Conservation (phyloP, 1,140 invertebrate species). For the Spodoptera frugiperda region DNA sequence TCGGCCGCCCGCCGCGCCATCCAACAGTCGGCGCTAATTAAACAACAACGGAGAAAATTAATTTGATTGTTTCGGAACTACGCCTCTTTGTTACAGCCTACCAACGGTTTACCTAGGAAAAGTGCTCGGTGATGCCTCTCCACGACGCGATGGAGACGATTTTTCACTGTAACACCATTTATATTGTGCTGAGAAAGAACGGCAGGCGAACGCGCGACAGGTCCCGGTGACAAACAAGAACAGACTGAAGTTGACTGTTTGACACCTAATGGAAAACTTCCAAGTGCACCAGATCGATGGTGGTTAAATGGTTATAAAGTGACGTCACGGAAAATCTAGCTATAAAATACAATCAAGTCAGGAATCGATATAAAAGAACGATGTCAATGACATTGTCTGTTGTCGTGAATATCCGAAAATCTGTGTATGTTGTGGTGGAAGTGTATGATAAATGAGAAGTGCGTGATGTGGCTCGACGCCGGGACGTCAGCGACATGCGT, state of each 20-base stretch:
- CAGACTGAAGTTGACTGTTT: slow-evolving; percentile 72
- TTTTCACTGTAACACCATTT: slow-evolving; percentile 65
- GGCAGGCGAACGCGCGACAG: slow-evolving; percentile 61
- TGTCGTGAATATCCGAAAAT: too few relatives aligned
- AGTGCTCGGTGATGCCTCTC: slow-evolving; percentile 69
- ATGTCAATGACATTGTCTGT: too few relatives aligned
- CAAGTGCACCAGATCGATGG: slow-evolving; percentile 69
- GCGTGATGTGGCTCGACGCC: slow-evolving; percentile 57
- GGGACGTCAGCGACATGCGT: slow-evolving; percentile 25
- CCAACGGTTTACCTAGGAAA: slow-evolving; percentile 75
- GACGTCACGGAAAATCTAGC: neutral
- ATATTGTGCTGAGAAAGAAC: slow-evolving; percentile 58
- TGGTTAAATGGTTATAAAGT: slow-evolving; percentile 4
- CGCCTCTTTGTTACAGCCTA: slow-evolving; percentile 76
- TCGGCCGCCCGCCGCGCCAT: slow-evolving; percentile 79
- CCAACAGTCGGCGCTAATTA: slow-evolving; percentile 82
- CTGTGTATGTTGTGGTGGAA: slow-evolving; percentile 9
- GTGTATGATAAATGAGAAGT: slow-evolving; percentile 67
- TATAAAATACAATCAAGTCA: neutral
- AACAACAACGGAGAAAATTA: slow-evolving; percentile 84
- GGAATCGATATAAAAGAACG: too few relatives aligned
- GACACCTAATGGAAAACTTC: slow-evolving; percentile 74
- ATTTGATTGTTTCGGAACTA: slow-evolving; percentile 83
- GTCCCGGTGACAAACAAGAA: slow-evolving; percentile 69
- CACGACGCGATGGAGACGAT: slow-evolving; percentile 55